Base-by-base conservation (phyloP, 2,888 invertebrate genomes). In the Lordiphosa fenestrarum region DNA sequence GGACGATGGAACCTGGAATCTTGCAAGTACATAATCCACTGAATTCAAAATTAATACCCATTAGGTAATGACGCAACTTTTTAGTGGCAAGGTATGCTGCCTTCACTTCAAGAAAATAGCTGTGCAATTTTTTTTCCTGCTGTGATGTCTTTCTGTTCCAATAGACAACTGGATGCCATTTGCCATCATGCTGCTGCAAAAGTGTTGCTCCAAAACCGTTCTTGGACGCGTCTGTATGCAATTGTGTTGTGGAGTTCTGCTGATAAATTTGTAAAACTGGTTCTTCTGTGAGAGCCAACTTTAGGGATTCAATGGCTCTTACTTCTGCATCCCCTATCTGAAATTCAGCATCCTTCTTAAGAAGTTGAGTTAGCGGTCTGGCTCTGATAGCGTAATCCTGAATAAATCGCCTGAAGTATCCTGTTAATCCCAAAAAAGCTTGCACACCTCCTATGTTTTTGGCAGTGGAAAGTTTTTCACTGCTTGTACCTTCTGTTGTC, bases 61-160 rank as follows among this genome's bases (percentile, higher is more conserved):
- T 33, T 2, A 73, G 63, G 66, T 78, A 84, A 10, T 71, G 60
- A 1, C 69, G 37, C 53, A 76, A 82, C 36, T 72, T 82, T 13
- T 69, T 67, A 5, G 75, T n/a, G 7, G 40, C 21, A 4, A 40
- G 2, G 4, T 40, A 40, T 19, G 38, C 38, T 38, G 38, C 38
- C 15, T 38, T 38, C 0, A 38, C 15, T 15, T 41, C 23, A 6
- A 30, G 23, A 13, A 42, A 42, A 30, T 30, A 42, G 12, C 30
- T 25, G 4, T 30, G 13, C 12, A 42, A 40, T 25, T 25, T 25
- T 25, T 25, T 6, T 6, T 40, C 30, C 6, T 63, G 59, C 40
- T 77, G 71, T 25, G 25, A 25, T 25, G 10, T 78, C 35, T 37
- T 73, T 70, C 12, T 81, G 74, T 70, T 51, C 50, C 25, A 25